These are phyloP conservation scores for Erpornis zantholeuca DNA, from an alignment of 2,113 vertebrate species.

Conservation along the genomic window DNA sequence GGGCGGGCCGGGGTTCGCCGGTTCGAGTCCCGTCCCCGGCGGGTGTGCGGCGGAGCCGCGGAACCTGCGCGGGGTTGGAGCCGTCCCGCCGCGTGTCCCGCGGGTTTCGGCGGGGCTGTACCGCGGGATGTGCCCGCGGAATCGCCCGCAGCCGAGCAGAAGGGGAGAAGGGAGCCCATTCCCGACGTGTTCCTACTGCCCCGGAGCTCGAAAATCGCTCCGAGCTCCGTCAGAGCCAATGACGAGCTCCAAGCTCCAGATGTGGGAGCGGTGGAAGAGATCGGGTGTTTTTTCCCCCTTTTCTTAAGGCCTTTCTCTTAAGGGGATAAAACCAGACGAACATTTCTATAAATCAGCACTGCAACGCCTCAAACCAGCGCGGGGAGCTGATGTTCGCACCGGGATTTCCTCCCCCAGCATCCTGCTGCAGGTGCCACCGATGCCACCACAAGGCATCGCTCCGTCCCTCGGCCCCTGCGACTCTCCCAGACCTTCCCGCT, in stretches of 20 bases:
- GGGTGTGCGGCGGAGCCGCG: neutral
- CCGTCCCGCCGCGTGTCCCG: fast-evolving
- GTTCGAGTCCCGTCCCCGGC: slow-evolving; percentile 2
- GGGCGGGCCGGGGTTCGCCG: fast-evolving
- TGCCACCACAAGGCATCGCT: fast-evolving
- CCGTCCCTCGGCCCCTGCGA: fast-evolving
- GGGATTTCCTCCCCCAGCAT: fast-evolving
- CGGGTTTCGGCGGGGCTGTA: no score
- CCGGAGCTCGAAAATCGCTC: neutral
- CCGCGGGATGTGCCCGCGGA: neutral
- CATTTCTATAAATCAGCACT: fast-evolving
- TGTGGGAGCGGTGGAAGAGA: neutral
- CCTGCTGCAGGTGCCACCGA: fast-evolving
- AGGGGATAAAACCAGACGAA: neutral
- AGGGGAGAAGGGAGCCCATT: neutral
- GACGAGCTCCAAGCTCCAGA: neutral
- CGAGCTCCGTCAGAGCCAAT: neutral
- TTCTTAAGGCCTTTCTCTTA: neutral
- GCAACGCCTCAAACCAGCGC: fast-evolving
- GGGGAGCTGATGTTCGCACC: neutral
- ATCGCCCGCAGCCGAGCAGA: neutral
- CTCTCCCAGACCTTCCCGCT: neutral
- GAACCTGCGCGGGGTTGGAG: neutral
- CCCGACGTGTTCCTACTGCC: neutral
- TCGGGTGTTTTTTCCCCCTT: fast-evolving